A percentile compares a stretch with the other conserved stretches of the same genome.
Conservation (phyloP, 2,888 invertebrate species). For the Iphiclides podalirius region DNA sequence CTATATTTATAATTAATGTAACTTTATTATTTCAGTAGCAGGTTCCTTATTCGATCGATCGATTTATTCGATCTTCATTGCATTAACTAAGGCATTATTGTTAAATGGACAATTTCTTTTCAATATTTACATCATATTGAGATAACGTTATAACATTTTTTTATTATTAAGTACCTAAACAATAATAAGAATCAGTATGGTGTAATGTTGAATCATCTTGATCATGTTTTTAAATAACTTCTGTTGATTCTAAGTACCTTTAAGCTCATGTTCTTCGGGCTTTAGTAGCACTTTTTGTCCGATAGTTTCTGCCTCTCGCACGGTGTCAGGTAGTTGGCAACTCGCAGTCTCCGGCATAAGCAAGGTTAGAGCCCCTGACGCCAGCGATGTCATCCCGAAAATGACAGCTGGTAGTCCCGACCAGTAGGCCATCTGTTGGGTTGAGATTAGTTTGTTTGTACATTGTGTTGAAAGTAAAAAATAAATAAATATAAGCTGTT, state of each 20-base stretch:
- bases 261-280: slow-evolving; percentile 26
- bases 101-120: no score
- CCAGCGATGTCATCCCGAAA: slow-evolving; percentile 68
- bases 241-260: slow-evolving; percentile 15
- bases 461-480: no score
- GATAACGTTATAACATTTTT: no score
- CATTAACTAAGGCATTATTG: no score
- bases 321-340: slow-evolving; percentile 70
- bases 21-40: no score
- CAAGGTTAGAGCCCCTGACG: slow-evolving; percentile 63
- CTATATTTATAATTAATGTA: no score
- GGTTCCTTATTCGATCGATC: no score
- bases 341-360: slow-evolving; percentile 75
- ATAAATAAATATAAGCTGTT: no score
- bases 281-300: slow-evolving; percentile 34
- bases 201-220: no score
- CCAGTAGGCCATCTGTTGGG: slow-evolving; percentile 66
- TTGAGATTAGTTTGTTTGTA: background rate
- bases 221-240: no score
- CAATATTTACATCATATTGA: no score
- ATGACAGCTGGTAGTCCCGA: slow-evolving; percentile 68
- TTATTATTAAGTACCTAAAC: background rate
- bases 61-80: no score
- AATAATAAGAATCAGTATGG: background rate
- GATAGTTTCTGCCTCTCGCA: slow-evolving; percentile 67